Evolutionary conservation across 2,797 vertebrate species (phyloP).

Genomic region (Sebastes paucispinis): DNA sequence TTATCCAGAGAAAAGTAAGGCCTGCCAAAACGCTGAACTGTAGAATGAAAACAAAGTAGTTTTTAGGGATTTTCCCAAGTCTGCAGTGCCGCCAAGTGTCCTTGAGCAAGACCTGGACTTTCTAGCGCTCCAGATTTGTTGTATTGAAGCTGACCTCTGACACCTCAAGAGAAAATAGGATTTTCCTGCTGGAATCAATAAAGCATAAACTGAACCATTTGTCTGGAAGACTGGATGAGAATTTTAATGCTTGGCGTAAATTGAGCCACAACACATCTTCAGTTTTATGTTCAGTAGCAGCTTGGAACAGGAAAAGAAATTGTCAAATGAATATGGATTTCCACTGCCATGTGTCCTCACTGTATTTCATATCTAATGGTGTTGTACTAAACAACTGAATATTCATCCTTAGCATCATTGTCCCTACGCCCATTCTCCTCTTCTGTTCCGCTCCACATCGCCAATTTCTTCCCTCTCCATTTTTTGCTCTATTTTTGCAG

Average conservation of each 20-base stretch:
- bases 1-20: neutral
- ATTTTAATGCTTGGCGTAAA: neutral
- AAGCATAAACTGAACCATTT: conserved; percentile 1
- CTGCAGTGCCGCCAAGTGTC: neutral
- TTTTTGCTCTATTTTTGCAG: conserved; percentile 57
- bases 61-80: neutral
- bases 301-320: neutral
- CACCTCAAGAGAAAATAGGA: neutral
- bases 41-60: neutral
- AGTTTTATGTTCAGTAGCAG: neutral
- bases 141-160: conserved; percentile 16
- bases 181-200: conserved; percentile 12
- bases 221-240: neutral
- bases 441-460: conserved; percentile 51
- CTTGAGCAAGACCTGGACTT: neutral
- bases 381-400: neutral
- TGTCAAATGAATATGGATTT: neutral
- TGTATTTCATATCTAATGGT: neutral
- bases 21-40: neutral
- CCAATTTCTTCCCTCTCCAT: conserved; percentile 38
- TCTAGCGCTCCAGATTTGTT: neutral
- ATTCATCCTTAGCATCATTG: neutral
- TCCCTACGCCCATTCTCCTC: neutral
- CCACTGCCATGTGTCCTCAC: neutral
- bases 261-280: neutral